A percentile compares a stretch with the other conserved stretches of the same genome.
phyloP scores from a whole-genome alignment of 2,113 vertebrate genomes.

The Labeo rohita region DNA sequence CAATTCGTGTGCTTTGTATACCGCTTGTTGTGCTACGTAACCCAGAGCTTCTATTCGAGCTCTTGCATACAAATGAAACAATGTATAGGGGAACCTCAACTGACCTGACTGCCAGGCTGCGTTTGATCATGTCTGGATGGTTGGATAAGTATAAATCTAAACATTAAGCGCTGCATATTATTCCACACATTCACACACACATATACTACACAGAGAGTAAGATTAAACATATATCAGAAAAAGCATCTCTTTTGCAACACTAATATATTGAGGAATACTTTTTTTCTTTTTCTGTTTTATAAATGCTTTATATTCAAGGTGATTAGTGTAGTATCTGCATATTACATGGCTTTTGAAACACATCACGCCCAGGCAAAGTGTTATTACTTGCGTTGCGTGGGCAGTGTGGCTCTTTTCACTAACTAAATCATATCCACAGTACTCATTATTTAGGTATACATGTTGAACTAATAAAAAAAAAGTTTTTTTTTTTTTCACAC shows the following conservation, averaged over 20 bases:
- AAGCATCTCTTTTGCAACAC: conserved; percentile 44
- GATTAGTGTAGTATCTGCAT: conserved; percentile 13
- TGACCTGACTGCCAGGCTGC: not conserved
- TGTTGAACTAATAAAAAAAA: not conserved
- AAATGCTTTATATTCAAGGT: conserved; percentile 25
- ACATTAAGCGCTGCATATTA: conserved; percentile 40
- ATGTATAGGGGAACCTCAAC: not conserved
- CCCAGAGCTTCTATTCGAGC: conserved; percentile 1
- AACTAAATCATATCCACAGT: not conserved
- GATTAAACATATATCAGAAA: conserved; percentile 54
- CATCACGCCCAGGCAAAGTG: conserved; percentile 2
- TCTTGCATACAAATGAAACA: not conserved
- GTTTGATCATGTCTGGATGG: conserved; percentile 63
- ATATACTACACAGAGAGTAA: conserved; percentile 55
- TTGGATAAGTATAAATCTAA: conserved; percentile 50
- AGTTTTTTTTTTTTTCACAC: not conserved
- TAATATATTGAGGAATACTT: conserved; percentile 27
- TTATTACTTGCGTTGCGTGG: conserved; percentile 12
- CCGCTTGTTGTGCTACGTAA: conserved; percentile 31
- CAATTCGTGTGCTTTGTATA: not conserved
- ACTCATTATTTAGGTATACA: not conserved
- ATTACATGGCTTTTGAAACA: conserved; percentile 34
- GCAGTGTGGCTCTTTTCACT: conserved; percentile 9
- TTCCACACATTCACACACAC: conserved; percentile 42
- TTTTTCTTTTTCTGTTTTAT: conserved; percentile 10